Conservation (phyloP, 2,113 vertebrate species). For the Puntigrus tetrazona region DNA sequence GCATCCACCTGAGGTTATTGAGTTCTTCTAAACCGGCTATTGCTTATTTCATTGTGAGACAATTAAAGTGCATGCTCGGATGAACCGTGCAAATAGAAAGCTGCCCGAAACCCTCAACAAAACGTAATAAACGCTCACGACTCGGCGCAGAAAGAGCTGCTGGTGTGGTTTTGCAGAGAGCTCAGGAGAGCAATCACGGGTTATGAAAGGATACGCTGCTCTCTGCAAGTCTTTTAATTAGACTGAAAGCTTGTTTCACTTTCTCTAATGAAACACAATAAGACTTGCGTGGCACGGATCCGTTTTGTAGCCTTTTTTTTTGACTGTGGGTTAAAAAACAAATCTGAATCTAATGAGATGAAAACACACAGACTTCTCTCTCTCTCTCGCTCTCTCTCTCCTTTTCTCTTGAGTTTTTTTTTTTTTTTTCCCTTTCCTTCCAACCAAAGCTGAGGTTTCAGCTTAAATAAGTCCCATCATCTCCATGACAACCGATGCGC, state of each 20-base stretch:
- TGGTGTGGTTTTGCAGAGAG: slow-evolving; percentile 37
- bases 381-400: background rate
- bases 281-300: slow-evolving; percentile 51
- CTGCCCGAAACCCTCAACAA: slow-evolving; percentile 38
- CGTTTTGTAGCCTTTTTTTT: slow-evolving; percentile 54
- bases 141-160: slow-evolving; percentile 39
- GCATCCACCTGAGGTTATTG: background rate
- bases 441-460: slow-evolving; percentile 67
- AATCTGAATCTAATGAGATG: slow-evolving; percentile 68
- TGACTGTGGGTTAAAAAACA: slow-evolving; percentile 64
- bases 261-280: slow-evolving; percentile 59
- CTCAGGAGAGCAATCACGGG: slow-evolving; percentile 50
- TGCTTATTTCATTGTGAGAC: slow-evolving; percentile 39
- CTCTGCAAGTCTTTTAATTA: slow-evolving; percentile 51
- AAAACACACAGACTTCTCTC: slow-evolving; percentile 60
- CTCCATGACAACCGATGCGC: slow-evolving; percentile 80
- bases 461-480: slow-evolving; percentile 77
- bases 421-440: slow-evolving; percentile 48
- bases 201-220: slow-evolving; percentile 53
- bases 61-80: slow-evolving; percentile 44
- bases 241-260: slow-evolving; percentile 53
- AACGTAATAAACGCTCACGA: slow-evolving; percentile 32
- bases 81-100: slow-evolving; percentile 26
- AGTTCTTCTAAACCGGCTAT: slow-evolving; percentile 6
- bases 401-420: slow-evolving; percentile 26